Percentiles rank a stretch among this genome's conserved stretches.
Conservation (phyloP, 2,888 invertebrate species). For the Pedicia rivosa region DNA sequence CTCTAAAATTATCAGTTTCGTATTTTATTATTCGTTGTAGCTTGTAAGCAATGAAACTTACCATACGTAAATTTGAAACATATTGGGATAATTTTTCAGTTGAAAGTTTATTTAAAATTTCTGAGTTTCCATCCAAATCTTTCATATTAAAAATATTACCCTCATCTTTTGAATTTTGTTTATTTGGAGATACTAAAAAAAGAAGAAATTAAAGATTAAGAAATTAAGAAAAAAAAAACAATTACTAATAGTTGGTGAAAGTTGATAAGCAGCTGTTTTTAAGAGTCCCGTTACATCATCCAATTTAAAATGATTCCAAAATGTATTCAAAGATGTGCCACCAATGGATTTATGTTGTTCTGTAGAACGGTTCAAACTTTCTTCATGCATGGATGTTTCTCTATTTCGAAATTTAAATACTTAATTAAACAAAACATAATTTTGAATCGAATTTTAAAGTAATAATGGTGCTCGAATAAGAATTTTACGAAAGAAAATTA, state of each 20-base stretch:
- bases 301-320: conserved; percentile 26
- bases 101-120: conserved; percentile 27
- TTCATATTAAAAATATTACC: conserved; percentile 17
- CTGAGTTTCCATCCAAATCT: conserved; percentile 26
- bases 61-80: conserved; percentile 61
- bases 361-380: conserved; percentile 18
- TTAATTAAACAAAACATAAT: background rate
- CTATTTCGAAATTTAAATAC: conserved; percentile 10
- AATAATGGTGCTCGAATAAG: background rate
- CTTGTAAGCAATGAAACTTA: no score
- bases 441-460: background rate
- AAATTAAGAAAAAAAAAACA: background rate
- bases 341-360: background rate
- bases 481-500: no score
- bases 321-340: conserved; percentile 21
- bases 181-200: conserved; percentile 20
- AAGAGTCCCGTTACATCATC: conserved; percentile 26
- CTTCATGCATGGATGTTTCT: conserved; percentile 20
- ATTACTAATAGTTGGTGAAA: conserved; percentile 23
- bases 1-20: no score
- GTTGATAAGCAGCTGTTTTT: conserved; percentile 27
- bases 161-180: conserved; percentile 23
- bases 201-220: conserved; percentile 1
- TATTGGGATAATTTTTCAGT: conserved; percentile 56
- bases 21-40: no score